Evolutionary conservation across 2,797 vertebrate genomes (phyloP), one percentile per base, ranked within the genome.

Genomic region (Taenioides sp.): DNA sequence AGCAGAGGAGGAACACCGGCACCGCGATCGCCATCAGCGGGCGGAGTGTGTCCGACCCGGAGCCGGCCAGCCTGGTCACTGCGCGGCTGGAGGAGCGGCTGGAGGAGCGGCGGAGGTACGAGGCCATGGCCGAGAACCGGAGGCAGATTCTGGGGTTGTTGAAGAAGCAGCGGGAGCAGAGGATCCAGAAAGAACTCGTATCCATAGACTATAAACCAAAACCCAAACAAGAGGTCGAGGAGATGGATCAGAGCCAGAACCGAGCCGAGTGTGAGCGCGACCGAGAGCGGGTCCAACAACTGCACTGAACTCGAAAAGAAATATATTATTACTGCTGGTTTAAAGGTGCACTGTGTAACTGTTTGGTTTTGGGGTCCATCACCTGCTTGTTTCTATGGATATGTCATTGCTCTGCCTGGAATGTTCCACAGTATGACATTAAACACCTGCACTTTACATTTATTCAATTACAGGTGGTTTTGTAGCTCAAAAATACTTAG

Each of bases 61-160:
- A 18, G 49, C 75, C 62, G 55, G 78, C 7, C 7, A 54, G 25
- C 0, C 17, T 22, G 20, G 16, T 25, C 1, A 52, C 20, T 0
- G 27, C 17, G 25, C 37, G 64, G 76, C 77, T 78, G 77, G 25
- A 58, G 76, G 74, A 81, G 80, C 31, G 73, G 22, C 74, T n/a
- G 65, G 85, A 88, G 43, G 89, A 90, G 80, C 67, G 84, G 20
- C 65, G 25, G 84, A 73, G 83, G 68, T 90, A 81, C 47, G 58
- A 2, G 69, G 67, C 79, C 75, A 79, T 87, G 88, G 88, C 84
- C 2, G 80, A 82, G 17, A 83, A 73, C 77, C 88, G 86, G 78
- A 84, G 58, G 79, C 85, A 90, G 76, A 79, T 83, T 54, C 64
- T 86, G 83, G 81, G 79, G 12, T 74, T 86, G 71, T 73, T 90